Base-by-base conservation (phyloP, 2,888 invertebrate species). In the Dexiosoma caninum region DNA sequence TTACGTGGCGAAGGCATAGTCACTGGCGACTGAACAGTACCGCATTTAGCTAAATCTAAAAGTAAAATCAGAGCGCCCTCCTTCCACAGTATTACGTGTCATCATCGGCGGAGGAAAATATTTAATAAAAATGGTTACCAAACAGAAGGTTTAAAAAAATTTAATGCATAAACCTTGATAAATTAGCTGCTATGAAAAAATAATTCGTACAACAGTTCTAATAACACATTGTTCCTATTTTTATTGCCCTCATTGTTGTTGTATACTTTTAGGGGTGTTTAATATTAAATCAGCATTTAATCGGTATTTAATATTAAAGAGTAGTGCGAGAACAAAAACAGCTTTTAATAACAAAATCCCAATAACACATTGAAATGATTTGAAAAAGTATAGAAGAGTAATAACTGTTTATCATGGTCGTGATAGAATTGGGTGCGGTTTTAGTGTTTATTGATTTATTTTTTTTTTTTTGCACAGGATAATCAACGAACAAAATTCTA, bases 381-480 rank as follows among this genome's bases (percentile, higher is more conserved):
- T 57, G 10, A 12, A 53, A 40, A 59, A 57, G 12, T 37, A 23
- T 21, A 64, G 10, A 27, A 10, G 23, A 16, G 30, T 27, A 49
- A 27, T 53, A 75, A 71, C 66, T 76, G 55, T 67, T 76, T 60
- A 67, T 76, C 60, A 37, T 71, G 76, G 60, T 66, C 71, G 60
- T 49, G 53, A 23, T 75, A 32, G 62, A 76, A 66, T 76, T 67
- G 76, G 69, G 75, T 72, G 76, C 46, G 74, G 78, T 64, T 79
- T 71, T 70, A 51, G 53, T 44, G 75, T 79, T 74, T 79, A 70
- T 75, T 70, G 69, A 75, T 67, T 57, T 53, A 1, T 53, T 64
- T 40, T 57, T 57, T 66, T 42, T 40, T 64, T 57, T 71, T 44
- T 37, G 35, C 49, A 49, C 23, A 5, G 40, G 16, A 27, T 23